These are phyloP conservation scores for Sylvietta virens DNA, from an alignment of 2,113 vertebrate species.

Conservation along the genomic window DNA sequence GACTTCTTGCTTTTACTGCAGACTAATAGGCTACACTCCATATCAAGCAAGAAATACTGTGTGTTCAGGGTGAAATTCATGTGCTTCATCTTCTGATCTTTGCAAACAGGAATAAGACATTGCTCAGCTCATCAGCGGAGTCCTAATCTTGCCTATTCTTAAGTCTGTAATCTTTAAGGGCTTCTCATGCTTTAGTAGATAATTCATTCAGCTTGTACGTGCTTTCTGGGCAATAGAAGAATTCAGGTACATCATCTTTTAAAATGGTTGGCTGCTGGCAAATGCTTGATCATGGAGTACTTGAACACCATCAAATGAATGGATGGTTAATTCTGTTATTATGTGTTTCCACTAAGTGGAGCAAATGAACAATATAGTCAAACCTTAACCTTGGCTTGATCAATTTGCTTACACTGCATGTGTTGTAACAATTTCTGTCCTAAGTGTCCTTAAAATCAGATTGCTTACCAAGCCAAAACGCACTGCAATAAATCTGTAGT, in stretches of 20 bases:
- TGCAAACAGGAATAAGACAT: neutral
- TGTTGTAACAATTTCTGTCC: neutral
- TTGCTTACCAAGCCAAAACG: neutral
- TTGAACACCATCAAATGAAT: neutral
- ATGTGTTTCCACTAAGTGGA: neutral
- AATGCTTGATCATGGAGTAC: neutral
- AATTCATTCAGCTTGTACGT: neutral
- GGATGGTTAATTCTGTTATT: neutral
- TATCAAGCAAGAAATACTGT: neutral
- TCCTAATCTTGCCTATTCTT: neutral
- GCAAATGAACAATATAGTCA: neutral
- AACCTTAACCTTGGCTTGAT: neutral
- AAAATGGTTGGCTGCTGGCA: neutral
- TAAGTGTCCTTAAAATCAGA: neutral
- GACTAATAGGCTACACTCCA: neutral
- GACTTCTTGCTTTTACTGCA: neutral
- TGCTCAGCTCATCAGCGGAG: accelerated
- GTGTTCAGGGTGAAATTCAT: neutral
- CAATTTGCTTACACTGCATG: neutral
- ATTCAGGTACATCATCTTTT: neutral
- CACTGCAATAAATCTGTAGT: neutral
- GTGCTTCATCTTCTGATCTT: neutral
- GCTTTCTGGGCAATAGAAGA: neutral
- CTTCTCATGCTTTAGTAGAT: neutral
- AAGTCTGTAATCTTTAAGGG: neutral